Conservation (phyloP, 1,140 invertebrate genomes). For the Drosophila mojavensis region DNA sequence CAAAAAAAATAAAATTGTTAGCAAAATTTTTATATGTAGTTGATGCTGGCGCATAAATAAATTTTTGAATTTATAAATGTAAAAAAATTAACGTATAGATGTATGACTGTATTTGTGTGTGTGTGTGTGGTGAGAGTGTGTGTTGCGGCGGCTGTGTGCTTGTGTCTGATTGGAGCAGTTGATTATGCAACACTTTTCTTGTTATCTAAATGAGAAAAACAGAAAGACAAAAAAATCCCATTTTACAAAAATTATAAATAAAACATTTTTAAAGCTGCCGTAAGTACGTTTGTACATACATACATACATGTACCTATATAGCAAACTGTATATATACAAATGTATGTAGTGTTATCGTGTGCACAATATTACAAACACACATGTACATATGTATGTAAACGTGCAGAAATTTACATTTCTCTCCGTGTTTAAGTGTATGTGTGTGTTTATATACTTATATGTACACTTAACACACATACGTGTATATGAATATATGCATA, state of each 20-base stretch:
- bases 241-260: constrained; percentile 14
- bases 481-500: neutral
- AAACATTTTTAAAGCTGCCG: constrained; percentile 12
- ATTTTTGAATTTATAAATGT: constrained; percentile 7
- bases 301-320: neutral
- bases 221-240: neutral
- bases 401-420: constrained; percentile 1
- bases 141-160: neutral
- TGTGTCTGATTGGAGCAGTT: constrained; percentile 2
- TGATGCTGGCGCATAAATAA: neutral
- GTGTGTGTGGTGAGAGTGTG: neutral
- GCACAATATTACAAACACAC: neutral
- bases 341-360: neutral
- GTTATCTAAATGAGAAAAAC: constrained; percentile 16
- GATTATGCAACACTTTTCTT: constrained; percentile 13
- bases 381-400: neutral
- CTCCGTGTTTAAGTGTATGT: constrained; percentile 19
- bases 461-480: neutral
- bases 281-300: constrained; percentile 3
- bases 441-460: neutral
- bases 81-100: constrained; percentile 3
- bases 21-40: neutral
- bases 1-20: no score
- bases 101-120: neutral
- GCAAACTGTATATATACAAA: neutral